Evolutionary conservation across 2,888 invertebrate genomes (phyloP).

Genomic region (Dryococelus australis): DNA sequence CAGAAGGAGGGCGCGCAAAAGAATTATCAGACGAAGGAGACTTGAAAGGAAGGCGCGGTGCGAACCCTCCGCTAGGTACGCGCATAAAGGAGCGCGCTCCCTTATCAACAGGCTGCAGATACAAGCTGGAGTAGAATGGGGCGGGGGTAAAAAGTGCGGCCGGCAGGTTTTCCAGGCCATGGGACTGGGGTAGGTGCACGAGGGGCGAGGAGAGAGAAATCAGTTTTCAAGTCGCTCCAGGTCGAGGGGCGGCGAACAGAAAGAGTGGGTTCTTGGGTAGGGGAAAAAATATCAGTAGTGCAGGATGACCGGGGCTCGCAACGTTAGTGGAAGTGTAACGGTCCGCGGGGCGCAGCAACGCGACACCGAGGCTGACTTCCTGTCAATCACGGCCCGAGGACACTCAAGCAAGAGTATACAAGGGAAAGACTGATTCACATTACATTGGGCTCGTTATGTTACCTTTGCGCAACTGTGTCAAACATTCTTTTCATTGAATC

Average conservation of each 20-base stretch:
- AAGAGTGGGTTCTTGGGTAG: not conserved
- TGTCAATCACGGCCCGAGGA: constrained; percentile 16
- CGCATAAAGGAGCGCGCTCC: not conserved
- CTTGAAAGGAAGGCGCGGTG: not conserved
- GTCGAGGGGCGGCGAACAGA: not conserved
- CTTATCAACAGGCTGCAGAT: constrained; percentile 1
- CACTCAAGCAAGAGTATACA: no score
- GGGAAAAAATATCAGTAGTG: not conserved
- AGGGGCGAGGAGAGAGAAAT: not conserved
- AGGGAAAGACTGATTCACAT: no score
- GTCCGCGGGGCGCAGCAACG: not conserved
- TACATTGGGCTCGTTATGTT: no score
- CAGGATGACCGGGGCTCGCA: not conserved
- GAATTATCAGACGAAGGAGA: not conserved
- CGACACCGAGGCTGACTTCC: not conserved
- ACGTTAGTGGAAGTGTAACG: not conserved
- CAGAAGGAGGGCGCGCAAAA: not conserved
- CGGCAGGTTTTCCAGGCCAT: constrained; percentile 5
- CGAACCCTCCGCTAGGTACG: not conserved
- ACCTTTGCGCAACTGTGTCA: no score
- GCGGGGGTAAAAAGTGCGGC: not conserved
- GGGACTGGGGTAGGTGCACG: not conserved
- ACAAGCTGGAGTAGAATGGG: no score
- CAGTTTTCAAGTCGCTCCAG: not conserved
- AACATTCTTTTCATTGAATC: no score